phyloP scores from a whole-genome alignment of 2,888 invertebrate species.

The Phania funesta region DNA sequence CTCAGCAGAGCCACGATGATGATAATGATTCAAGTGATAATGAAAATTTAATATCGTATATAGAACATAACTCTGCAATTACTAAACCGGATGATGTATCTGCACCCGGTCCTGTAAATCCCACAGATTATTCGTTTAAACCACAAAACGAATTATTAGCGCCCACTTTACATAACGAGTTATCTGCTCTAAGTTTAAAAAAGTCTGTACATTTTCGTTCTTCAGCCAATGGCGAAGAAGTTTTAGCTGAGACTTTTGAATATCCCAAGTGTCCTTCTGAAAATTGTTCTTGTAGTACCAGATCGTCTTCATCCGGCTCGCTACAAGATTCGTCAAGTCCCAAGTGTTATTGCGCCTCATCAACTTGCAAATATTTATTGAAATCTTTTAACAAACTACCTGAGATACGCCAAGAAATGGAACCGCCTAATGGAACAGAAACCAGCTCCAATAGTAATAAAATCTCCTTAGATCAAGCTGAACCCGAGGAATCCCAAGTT shows the following conservation, averaged over 20 bases:
- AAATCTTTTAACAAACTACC: slow-evolving; percentile 12
- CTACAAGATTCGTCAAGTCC: slow-evolving; percentile 69
- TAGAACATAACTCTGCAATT: not conserved
- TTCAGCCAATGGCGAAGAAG: slow-evolving; percentile 71
- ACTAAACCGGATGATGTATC: slow-evolving; percentile 69
- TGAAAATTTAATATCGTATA: slow-evolving; percentile 70
- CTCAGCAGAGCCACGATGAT: slow-evolving; percentile 69
- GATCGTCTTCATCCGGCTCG: slow-evolving; percentile 77
- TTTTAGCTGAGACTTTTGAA: slow-evolving; percentile 77
- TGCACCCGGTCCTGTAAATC: slow-evolving; percentile 73
- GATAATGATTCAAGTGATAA: slow-evolving; percentile 77
- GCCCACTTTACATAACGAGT: slow-evolving; percentile 22
- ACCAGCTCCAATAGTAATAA: slow-evolving; percentile 14
- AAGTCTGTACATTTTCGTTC: slow-evolving; percentile 79
- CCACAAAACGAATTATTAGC: not conserved
- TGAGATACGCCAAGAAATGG: not conserved
- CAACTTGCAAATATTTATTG: slow-evolving; percentile 72
- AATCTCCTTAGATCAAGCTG: slow-evolving; percentile 33
- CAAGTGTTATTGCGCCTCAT: slow-evolving; percentile 74
- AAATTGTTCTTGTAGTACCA: slow-evolving; percentile 78
- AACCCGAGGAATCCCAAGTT: slow-evolving; percentile 73
- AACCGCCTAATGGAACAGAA: slow-evolving; percentile 29
- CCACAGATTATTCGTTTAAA: slow-evolving; percentile 40
- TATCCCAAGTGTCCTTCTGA: slow-evolving; percentile 79
- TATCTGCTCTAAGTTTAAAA: slow-evolving; percentile 71